phyloP scores from a whole-genome alignment of 2,797 vertebrate species.

The Anguilla pacifica region DNA sequence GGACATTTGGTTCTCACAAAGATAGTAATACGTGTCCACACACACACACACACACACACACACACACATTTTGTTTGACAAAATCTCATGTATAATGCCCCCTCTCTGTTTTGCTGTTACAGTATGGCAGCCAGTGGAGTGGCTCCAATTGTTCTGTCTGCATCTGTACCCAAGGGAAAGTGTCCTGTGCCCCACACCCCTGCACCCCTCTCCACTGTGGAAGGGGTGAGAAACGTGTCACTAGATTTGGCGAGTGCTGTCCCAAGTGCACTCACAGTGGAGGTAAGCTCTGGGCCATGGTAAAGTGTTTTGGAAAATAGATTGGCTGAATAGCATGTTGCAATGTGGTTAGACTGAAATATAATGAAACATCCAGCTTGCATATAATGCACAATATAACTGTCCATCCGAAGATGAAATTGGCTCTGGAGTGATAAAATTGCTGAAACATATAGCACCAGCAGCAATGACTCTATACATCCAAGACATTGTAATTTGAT shows the following conservation, averaged over 20 bases:
- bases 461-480: neutral
- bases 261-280: slow-evolving; percentile 78
- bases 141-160: slow-evolving; percentile 74
- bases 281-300: slow-evolving; percentile 63
- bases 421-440: neutral
- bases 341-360: neutral
- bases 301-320: neutral
- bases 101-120: slow-evolving; percentile 34
- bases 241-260: slow-evolving; percentile 81
- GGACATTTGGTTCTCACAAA: no score
- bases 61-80: neutral
- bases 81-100: neutral
- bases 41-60: neutral
- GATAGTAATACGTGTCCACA: no score
- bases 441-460: neutral
- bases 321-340: neutral
- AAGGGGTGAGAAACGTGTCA: slow-evolving; percentile 62
- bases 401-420: neutral
- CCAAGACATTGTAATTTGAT: neutral
- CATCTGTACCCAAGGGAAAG: slow-evolving; percentile 74
- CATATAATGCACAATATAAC: neutral
- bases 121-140: slow-evolving; percentile 86
- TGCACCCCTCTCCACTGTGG: slow-evolving; percentile 76
- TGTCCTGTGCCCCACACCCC: slow-evolving; percentile 67
- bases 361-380: neutral